Percentiles rank a stretch among this genome's conserved stretches.
phyloP scores from a whole-genome alignment of 1,140 invertebrate species.

The Dufourea novaeangliae region DNA sequence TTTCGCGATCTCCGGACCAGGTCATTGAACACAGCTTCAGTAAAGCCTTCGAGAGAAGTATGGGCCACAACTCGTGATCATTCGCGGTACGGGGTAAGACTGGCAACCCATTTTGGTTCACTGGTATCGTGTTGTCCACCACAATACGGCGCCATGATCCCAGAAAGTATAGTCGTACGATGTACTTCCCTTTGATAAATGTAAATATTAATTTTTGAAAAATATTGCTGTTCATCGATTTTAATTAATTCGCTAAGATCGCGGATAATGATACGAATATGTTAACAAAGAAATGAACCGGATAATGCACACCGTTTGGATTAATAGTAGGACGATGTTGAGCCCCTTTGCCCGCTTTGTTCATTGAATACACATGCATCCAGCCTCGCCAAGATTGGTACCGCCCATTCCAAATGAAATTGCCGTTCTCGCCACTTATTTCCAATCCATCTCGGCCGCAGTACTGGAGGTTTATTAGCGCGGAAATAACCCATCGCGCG shows the following conservation, averaged over 20 bases:
- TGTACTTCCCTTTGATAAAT: conserved; percentile 63
- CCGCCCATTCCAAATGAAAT: conserved; percentile 62
- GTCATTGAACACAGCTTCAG: conserved; percentile 61
- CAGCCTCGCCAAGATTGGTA: conserved; percentile 65
- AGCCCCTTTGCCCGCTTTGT: conserved; percentile 62
- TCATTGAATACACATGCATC: conserved; percentile 69
- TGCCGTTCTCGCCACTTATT: conserved; percentile 50
- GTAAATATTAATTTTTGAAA: not conserved
- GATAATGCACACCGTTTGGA: conserved; percentile 54
- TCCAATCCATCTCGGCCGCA: conserved; percentile 65
- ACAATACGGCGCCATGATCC: conserved; percentile 67
- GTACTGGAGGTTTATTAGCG: conserved; percentile 63
- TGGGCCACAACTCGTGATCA: conserved; percentile 66
- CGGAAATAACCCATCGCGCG: conserved; percentile 65
- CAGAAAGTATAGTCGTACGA: conserved; percentile 65
- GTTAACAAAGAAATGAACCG: not conserved
- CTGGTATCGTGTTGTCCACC: conserved; percentile 67
- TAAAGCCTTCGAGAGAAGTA: conserved; percentile 68
- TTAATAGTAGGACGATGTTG: conserved; percentile 59
- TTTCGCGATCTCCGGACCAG: conserved; percentile 53
- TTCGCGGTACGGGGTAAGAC: conserved; percentile 64
- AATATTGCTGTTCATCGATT: too few species aligned
- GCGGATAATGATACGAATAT: not conserved
- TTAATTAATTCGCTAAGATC: not conserved
- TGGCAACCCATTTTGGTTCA: conserved; percentile 52